These are phyloP conservation scores for Pygoscelis adeliae DNA, from an alignment of 2,113 vertebrate species.

Conservation along the genomic window DNA sequence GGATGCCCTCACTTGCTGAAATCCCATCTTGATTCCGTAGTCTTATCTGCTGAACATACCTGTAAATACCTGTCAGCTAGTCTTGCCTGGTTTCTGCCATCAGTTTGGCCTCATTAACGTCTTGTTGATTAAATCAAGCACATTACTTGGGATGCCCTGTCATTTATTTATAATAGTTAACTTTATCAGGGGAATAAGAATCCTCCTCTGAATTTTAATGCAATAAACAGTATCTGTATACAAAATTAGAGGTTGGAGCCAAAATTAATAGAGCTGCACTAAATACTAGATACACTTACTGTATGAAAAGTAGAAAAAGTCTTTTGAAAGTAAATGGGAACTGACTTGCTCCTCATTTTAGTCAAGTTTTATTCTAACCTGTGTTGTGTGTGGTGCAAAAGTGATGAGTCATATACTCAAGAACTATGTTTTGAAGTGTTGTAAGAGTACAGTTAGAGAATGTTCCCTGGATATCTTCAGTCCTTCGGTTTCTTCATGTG, in stretches of 20 bases:
- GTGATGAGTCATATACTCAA: neutral
- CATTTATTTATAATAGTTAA: slow-evolving; percentile 26
- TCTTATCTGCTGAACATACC: neutral
- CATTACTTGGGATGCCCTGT: neutral
- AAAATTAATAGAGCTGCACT: neutral
- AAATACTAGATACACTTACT: neutral
- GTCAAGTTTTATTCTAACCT: neutral
- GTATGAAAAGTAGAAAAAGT: neutral
- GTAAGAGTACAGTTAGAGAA: neutral
- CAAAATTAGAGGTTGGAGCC: neutral
- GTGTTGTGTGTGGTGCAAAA: neutral
- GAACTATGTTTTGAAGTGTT: neutral
- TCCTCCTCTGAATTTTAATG: neutral
- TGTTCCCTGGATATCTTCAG: neutral
- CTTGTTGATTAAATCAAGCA: slow-evolving; percentile 26
- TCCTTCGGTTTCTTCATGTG: neutral
- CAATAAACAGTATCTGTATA: neutral
- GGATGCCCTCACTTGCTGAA: neutral
- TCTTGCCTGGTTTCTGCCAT: neutral
- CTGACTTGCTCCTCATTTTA: neutral
- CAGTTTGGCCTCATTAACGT: slow-evolving; percentile 39
- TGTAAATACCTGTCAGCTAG: slow-evolving; percentile 25
- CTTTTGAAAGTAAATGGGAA: neutral
- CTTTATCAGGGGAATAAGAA: neutral
- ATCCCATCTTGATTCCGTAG: neutral